Percentiles rank a stretch among this genome's conserved stretches.
phyloP scores from a whole-genome alignment of 2,888 invertebrate genomes.

The Shargacucullia verbasci region DNA sequence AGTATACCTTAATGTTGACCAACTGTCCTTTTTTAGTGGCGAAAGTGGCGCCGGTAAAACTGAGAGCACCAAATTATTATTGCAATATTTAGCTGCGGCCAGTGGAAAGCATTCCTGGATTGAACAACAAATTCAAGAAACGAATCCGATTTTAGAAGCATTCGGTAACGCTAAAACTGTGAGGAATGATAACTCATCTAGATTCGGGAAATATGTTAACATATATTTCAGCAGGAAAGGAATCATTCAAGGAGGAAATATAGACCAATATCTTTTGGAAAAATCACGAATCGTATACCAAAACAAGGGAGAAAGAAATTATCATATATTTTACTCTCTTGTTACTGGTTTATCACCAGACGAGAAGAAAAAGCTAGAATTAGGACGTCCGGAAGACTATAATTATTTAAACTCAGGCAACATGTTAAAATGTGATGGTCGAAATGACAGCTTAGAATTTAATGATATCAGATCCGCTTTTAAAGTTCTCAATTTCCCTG shows the following conservation, averaged over 20 bases:
- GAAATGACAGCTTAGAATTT: constrained; percentile 96
- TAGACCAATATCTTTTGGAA: constrained; percentile 98
- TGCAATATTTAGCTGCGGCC: constrained; percentile 97
- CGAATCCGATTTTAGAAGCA: constrained; percentile 98
- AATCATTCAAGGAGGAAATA: constrained; percentile 97
- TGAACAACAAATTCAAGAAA: constrained; percentile 98
- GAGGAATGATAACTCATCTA: constrained; percentile 98
- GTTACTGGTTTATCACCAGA: constrained; percentile 94
- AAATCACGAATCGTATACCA: constrained; percentile 98
- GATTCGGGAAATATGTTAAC: constrained; percentile 98
- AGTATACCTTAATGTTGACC: too few species aligned
- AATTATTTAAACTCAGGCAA: constrained; percentile 95
- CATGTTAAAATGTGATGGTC: constrained; percentile 93
- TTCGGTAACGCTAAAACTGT: constrained; percentile 99
- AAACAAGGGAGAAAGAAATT: constrained; percentile 96
- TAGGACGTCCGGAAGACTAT: constrained; percentile 93
- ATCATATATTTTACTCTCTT: constrained; percentile 98
- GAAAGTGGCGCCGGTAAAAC: constrained; percentile 99
- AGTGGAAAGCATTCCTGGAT: constrained; percentile 99
- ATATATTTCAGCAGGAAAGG: constrained; percentile 95
- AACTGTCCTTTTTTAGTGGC: constrained; percentile 92
- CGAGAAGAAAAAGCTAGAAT: constrained; percentile 93
- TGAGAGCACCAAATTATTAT: constrained; percentile 97
- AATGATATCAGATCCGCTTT: constrained; percentile 97
- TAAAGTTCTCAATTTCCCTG: constrained; percentile 96